Percentiles rank a stretch among this genome's conserved stretches.
phyloP scores from a whole-genome alignment of 1,140 invertebrate genomes.

The Pissodes strobi region DNA sequence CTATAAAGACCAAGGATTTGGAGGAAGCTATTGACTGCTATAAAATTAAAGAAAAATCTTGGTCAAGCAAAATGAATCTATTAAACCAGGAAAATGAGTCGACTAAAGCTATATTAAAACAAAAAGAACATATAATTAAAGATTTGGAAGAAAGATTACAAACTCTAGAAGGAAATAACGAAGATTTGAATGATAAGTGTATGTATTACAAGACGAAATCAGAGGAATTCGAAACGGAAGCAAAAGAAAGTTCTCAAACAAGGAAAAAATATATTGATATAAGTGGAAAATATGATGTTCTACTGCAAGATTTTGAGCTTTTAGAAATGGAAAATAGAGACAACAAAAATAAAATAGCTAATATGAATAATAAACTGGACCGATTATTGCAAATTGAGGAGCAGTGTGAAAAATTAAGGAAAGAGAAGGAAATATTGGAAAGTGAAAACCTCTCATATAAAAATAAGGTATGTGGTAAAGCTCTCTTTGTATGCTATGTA shows the following conservation, averaged over 20 bases:
- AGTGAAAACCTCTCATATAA: constrained; percentile 23
- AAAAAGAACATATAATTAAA: constrained; percentile 27
- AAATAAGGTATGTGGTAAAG: constrained; percentile 39
- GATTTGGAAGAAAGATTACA: constrained; percentile 39
- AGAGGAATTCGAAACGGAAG: constrained; percentile 28
- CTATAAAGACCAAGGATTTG: constrained; percentile 19
- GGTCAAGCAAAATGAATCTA: background rate
- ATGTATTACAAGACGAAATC: constrained; percentile 42
- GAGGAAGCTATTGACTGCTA: constrained; percentile 26
- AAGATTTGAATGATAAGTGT: constrained; percentile 34
- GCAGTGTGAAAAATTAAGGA: constrained; percentile 42
- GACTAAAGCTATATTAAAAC: constrained; percentile 15
- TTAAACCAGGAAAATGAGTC: constrained; percentile 23
- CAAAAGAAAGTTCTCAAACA: constrained; percentile 40
- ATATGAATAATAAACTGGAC: constrained; percentile 14
- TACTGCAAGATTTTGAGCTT: constrained; percentile 45
- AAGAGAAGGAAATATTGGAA: constrained; percentile 40
- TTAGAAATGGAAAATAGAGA: constrained; percentile 28
- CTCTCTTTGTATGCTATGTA: background rate
- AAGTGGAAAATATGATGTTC: constrained; percentile 49
- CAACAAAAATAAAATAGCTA: constrained; percentile 2
- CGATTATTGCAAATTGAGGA: constrained; percentile 12
- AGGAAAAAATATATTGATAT: constrained; percentile 51
- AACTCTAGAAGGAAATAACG: constrained; percentile 37
- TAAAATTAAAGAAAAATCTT: constrained; percentile 25